Conservation (phyloP, 2,113 vertebrate species). For the Miniopterus natalensis region DNA sequence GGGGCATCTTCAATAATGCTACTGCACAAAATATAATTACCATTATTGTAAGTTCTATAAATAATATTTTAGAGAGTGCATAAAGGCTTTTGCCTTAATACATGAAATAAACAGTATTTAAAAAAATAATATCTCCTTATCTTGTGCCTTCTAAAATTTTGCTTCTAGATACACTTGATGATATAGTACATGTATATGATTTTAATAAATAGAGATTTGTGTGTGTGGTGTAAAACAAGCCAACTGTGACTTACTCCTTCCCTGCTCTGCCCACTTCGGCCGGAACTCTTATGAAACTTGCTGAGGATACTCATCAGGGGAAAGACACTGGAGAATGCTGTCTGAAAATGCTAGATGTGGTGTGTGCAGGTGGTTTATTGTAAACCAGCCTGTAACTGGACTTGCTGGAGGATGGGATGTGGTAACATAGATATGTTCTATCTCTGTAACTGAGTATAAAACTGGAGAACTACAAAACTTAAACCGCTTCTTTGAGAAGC, state of each 20-base stretch:
- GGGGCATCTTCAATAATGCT: not conserved
- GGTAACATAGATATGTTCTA: not conserved
- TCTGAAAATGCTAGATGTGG: not conserved
- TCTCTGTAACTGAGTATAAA: conserved; percentile 9
- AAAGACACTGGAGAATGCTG: not conserved
- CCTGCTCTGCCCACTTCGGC: not conserved
- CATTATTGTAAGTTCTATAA: not conserved
- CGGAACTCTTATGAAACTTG: not conserved
- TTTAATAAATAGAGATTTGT: not conserved
- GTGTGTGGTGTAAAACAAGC: not conserved
- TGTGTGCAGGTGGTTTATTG: not conserved
- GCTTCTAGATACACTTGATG: not conserved
- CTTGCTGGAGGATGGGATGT: conserved; percentile 7
- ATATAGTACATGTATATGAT: not conserved
- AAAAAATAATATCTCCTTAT: not conserved
- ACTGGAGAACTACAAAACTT: not conserved
- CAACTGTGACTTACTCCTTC: conserved; percentile 1
- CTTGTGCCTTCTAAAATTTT: not conserved
- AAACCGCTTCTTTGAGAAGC: conserved; percentile 31
- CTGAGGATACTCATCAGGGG: conserved; percentile 6
- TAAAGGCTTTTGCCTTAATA: not conserved
- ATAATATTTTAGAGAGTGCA: not conserved
- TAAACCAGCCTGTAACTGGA: conserved; percentile 36
- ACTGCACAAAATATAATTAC: not conserved
- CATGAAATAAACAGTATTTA: not conserved